phyloP scores from a whole-genome alignment of 2,113 vertebrate species.

The Alaudala cheleensis region DNA sequence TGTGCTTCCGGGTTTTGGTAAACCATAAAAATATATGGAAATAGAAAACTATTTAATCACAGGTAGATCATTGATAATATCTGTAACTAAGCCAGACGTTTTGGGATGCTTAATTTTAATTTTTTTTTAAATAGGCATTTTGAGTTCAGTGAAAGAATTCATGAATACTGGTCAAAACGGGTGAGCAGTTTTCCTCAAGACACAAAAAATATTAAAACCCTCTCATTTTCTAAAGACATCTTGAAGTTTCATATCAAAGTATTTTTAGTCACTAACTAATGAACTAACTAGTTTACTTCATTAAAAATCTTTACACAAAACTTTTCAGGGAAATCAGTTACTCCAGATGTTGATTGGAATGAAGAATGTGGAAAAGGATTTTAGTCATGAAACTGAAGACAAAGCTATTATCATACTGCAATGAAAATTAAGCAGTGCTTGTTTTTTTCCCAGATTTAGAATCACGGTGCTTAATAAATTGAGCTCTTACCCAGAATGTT shows the following conservation, averaged over 20 bases:
- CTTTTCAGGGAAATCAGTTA: not conserved
- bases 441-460: not conserved
- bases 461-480: not conserved
- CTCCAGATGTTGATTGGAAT: not conserved
- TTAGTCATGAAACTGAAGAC: not conserved
- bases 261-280: not conserved
- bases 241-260: not conserved
- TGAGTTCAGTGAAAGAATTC: not conserved
- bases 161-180: not conserved
- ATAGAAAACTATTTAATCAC: not conserved
- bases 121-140: not conserved
- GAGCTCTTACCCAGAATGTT: not conserved
- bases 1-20: not conserved
- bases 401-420: not conserved
- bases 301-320: not conserved
- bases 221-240: not conserved
- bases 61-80: not conserved
- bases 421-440: not conserved
- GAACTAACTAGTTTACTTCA: not conserved
- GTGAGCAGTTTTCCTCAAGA: not conserved
- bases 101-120: not conserved
- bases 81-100: not conserved
- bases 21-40: not conserved
- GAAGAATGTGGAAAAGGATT: not conserved
- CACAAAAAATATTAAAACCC: not conserved